Conservation (phyloP, 2,888 invertebrate species). For the Drosophila lutescens region DNA sequence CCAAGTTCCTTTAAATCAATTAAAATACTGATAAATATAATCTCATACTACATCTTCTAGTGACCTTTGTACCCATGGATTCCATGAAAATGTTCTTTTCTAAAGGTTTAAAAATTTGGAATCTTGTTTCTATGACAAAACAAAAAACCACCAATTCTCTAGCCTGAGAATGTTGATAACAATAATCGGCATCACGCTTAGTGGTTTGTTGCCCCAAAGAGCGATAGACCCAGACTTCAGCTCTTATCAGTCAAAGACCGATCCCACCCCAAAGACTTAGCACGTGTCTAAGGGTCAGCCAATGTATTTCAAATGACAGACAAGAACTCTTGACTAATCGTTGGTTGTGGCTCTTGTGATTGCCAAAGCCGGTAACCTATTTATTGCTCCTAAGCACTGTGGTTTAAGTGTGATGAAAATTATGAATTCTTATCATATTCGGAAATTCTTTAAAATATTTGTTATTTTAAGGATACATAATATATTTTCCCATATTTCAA, state of each 20-base stretch:
- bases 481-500: not conserved
- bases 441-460: too few species aligned
- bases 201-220: slow-evolving; percentile 1
- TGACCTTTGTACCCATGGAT: not conserved
- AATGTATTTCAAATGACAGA: slow-evolving; percentile 16
- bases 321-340: slow-evolving; percentile 43
- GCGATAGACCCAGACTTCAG: not conserved
- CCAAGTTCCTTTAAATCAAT: too few species aligned
- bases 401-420: not conserved
- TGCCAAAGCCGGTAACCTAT: slow-evolving; percentile 23
- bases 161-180: not conserved
- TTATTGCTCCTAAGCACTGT: slow-evolving; percentile 3
- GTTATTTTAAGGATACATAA: too few species aligned
- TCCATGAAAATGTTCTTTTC: not conserved
- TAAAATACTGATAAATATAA: not conserved
- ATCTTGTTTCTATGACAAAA: slow-evolving; percentile 6
- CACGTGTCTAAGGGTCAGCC: slow-evolving; percentile 50
- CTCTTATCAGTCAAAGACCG: slow-evolving; percentile 17
- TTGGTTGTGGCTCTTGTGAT: slow-evolving; percentile 19
- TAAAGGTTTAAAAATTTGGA: not conserved
- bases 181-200: not conserved
- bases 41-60: not conserved
- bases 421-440: not conserved
- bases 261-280: not conserved
- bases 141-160: not conserved